These are phyloP conservation scores for Siniperca scherzeri DNA, from an alignment of 2,797 vertebrate genomes.

Conservation along the genomic window DNA sequence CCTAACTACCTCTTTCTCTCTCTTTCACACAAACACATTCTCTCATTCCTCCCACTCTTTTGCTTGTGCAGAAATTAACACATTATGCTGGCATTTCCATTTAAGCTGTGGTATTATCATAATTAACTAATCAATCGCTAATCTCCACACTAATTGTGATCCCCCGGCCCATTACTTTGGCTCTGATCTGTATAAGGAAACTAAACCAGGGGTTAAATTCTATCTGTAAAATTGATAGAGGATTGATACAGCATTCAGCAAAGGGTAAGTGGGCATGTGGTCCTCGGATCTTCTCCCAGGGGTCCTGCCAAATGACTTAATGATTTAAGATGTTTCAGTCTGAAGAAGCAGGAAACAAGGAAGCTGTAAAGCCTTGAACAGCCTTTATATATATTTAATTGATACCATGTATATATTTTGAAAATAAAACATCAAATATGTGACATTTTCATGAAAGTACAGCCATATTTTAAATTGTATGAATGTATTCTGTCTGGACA, in stretches of 20 bases:
- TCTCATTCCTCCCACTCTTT: conserved; percentile 4
- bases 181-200: conserved; percentile 27
- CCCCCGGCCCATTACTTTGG: conserved; percentile 60
- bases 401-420: not conserved
- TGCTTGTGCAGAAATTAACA: not conserved
- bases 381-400: not conserved
- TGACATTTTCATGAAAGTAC: not conserved
- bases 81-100: conserved; percentile 38
- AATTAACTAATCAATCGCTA: conserved; percentile 71
- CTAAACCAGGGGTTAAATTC: conserved; percentile 47
- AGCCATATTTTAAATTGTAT: not conserved
- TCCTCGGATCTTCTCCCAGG: conserved; percentile 11
- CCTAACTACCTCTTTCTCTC: not conserved
- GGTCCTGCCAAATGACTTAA: not conserved
- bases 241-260: conserved; percentile 49
- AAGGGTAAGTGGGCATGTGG: conserved; percentile 35
- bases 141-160: conserved; percentile 67
- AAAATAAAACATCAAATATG: not conserved
- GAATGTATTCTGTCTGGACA: not conserved
- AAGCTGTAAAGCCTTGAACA: not conserved
- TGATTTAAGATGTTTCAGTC: conserved; percentile 1
- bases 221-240: conserved; percentile 28
- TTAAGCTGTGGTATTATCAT: conserved; percentile 52
- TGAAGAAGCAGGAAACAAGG: not conserved
- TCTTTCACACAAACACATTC: not conserved